A percentile compares a stretch with the other conserved stretches of the same genome.
phyloP scores from a whole-genome alignment of 2,888 invertebrate species.

The Taenaris catops region DNA sequence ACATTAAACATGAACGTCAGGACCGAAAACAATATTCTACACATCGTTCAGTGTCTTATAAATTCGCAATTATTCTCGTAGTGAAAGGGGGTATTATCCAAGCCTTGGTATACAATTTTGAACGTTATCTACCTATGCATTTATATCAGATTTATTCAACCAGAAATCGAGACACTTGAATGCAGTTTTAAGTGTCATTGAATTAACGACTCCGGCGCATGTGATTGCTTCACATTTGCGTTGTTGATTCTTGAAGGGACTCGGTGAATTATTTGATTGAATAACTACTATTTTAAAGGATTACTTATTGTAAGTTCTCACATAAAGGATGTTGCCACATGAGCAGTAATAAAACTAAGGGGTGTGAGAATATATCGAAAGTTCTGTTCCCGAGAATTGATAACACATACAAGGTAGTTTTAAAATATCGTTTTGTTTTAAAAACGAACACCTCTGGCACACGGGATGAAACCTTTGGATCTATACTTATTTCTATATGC shows the following conservation, averaged over 20 bases:
- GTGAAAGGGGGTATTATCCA: slow-evolving; percentile 25
- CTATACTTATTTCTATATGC: too few species aligned
- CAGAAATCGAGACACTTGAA: slow-evolving; percentile 16
- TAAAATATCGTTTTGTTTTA: too few species aligned
- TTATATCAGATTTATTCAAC: slow-evolving; percentile 3
- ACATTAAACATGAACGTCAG: slow-evolving; percentile 63
- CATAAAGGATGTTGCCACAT: too few species aligned
- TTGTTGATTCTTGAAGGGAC: slow-evolving; percentile 47
- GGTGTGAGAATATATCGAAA: too few species aligned
- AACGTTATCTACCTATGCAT: slow-evolving; percentile 5
- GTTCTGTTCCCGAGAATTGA: too few species aligned
- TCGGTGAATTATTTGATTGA: slow-evolving; percentile 34
- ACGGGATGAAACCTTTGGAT: too few species aligned
- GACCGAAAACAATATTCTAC: slow-evolving; percentile 64
- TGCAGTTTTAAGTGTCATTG: slow-evolving; percentile 46
- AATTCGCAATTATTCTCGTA: slow-evolving; percentile 39
- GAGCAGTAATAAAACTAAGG: too few species aligned
- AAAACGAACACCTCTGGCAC: too few species aligned
- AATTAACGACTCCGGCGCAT: slow-evolving; percentile 60
- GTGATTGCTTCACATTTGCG: slow-evolving; percentile 57
- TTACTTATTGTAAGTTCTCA: slow-evolving; percentile 29
- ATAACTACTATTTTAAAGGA: slow-evolving; percentile 35
- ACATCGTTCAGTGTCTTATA: slow-evolving; percentile 58
- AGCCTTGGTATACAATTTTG: slow-evolving; percentile 3
- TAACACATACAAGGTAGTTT: too few species aligned